Evolutionary conservation across 2,797 vertebrate species (phyloP), one percentile per base, ranked within the genome.

Genomic region (Catamblyrhynchus diadema): DNA sequence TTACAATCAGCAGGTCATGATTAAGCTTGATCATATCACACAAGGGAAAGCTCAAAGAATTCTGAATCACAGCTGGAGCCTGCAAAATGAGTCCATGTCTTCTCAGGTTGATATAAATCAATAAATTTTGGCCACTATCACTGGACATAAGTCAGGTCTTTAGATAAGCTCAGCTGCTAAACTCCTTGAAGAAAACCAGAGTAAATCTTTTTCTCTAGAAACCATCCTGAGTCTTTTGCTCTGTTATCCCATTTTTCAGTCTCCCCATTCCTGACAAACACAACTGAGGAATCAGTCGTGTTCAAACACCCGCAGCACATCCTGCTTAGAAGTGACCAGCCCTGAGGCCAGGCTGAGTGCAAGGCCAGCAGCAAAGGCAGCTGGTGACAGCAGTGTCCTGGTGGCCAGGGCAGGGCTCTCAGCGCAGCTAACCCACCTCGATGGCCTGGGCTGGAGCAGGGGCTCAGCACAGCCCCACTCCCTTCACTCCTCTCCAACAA

Each of bases 111-210:
- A 93, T 71, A 88, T 88, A 82, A 93, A 78, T 74, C 37, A 54
- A 41, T 77, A 32, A 9, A 47, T 77, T 80, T 82, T 91, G 42
- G 45, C 45, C 28, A 25, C n/a, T 89, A 57, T 73, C 69, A 50
- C 53, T 82, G 75, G 71, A 74, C 23, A 6, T 61, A 67, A 89
- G 44, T 72, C 1, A 0, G 28, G 12, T 64, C 57, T 75, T 91
- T 65, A 93, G 91, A 62, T 86, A 93, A 95, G 47, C 47, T 78
- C 80, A 20, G 9, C 41, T 72, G 53, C 42, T 81, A 41, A 88
- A 79, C 32, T 70, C 47, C 87, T 62, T 88, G 84, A 89, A 62
- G 81, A 70, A 86, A 81, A 60, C 19, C 42, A 62, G 39, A 75
- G 19, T 37, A 61, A 42, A 78, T 24, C 12, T 42, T 93, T 77